These are phyloP conservation scores for Coreius guichenoti DNA, from an alignment of 2,797 vertebrate species.

Conservation along the genomic window DNA sequence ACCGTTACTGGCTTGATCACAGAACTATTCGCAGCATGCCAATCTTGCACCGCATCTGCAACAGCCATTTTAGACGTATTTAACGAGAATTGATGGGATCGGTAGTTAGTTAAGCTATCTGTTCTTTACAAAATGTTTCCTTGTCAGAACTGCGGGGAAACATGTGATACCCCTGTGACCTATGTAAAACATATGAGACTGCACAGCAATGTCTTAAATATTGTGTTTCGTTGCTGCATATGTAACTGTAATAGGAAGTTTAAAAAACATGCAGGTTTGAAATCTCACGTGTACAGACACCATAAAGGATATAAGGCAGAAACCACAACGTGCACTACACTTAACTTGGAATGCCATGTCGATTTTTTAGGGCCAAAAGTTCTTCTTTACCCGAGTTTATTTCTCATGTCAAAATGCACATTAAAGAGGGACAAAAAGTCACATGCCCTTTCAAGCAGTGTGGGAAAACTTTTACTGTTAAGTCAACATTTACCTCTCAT, in stretches of 20 bases:
- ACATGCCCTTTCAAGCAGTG: neutral
- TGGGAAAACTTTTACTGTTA: neutral
- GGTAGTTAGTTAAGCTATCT: neutral
- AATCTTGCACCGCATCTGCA: neutral
- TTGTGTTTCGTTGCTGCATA: conserved; percentile 2
- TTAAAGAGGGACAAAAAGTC: neutral
- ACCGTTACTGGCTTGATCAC: too few species aligned
- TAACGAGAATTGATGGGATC: neutral
- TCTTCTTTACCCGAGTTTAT: neutral
- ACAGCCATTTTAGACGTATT: neutral
- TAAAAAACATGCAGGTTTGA: neutral
- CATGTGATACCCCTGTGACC: neutral
- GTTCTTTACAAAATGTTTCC: neutral
- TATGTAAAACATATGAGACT: conserved; percentile 3
- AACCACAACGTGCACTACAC: conserved; percentile 1
- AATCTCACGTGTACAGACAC: neutral
- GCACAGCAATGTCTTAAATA: neutral
- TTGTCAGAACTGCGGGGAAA: neutral
- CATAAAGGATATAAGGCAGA: neutral
- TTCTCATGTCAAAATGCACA: neutral
- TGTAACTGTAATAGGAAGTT: neutral
- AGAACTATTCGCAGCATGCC: too few species aligned
- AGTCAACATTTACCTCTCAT: neutral
- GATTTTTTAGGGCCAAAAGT: neutral
- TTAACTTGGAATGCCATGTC: neutral